Evolutionary conservation across 2,797 vertebrate genomes (phyloP).

Genomic region (Acipenser ruthenus): DNA sequence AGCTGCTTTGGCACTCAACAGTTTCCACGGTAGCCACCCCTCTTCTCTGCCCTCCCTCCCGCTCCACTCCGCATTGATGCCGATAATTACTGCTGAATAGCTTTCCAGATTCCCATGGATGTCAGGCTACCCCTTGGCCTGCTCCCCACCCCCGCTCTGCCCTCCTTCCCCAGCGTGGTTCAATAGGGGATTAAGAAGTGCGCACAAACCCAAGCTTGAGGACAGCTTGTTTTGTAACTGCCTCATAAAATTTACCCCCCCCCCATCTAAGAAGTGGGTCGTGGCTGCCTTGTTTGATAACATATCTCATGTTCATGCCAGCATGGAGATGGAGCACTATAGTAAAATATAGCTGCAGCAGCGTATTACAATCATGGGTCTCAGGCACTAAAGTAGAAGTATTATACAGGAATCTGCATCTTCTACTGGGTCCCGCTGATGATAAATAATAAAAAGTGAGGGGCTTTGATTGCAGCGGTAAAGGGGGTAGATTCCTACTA

Average conservation of each 20-base stretch:
- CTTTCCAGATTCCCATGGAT: constrained; percentile 64
- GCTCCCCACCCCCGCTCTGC: constrained; percentile 21
- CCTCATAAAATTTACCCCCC: constrained; percentile 10
- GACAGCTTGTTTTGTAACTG: constrained; percentile 19
- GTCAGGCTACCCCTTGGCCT: constrained; percentile 30
- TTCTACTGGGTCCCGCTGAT: too few species aligned
- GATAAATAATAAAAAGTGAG: too few species aligned
- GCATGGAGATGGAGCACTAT: not conserved
- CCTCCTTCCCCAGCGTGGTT: constrained; percentile 1
- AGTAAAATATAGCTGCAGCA: too few species aligned
- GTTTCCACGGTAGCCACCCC: constrained; percentile 26
- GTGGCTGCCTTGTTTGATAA: constrained; percentile 12
- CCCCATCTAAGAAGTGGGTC: constrained; percentile 9
- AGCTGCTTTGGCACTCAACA: constrained; percentile 12
- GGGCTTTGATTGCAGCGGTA: too few species aligned
- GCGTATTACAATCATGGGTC: too few species aligned
- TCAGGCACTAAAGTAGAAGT: too few species aligned
- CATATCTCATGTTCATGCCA: constrained; percentile 5
- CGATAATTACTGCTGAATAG: constrained; percentile 69
- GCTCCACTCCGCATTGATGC: constrained; percentile 56
- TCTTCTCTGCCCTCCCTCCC: constrained; percentile 26
- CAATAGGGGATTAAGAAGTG: constrained; percentile 25
- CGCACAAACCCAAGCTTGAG: constrained; percentile 49
- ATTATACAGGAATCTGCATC: too few species aligned
- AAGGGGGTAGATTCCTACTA: too few species aligned